Evolutionary conservation across 2,888 invertebrate genomes (phyloP).

Genomic region (Apotomis betuletana): DNA sequence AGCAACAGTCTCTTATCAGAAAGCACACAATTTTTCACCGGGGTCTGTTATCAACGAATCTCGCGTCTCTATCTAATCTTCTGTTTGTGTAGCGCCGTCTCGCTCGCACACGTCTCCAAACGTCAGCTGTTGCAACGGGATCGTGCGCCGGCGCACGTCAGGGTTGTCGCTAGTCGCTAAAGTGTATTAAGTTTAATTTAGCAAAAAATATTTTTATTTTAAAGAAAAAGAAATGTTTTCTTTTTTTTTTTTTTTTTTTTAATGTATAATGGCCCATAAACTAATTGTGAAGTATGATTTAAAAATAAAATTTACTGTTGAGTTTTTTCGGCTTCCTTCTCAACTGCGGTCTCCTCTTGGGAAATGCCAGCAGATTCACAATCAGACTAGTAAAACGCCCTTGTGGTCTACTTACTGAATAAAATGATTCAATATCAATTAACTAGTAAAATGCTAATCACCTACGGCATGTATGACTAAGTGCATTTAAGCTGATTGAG

Average conservation of each 20-base stretch:
- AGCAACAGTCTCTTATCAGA: slow-evolving; percentile 23
- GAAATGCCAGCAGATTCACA: too few species aligned
- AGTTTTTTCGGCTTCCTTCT: too few species aligned
- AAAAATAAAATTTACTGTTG: too few species aligned
- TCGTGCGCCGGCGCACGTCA: slow-evolving; percentile 59
- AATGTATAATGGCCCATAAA: too few species aligned
- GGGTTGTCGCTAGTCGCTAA: slow-evolving; percentile 52
- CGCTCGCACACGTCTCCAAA: slow-evolving; percentile 57
- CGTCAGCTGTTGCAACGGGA: slow-evolving; percentile 75
- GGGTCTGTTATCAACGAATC: slow-evolving; percentile 47
- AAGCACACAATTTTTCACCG: slow-evolving; percentile 26
- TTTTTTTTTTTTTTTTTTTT: too few species aligned
- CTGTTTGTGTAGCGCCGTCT: slow-evolving; percentile 43
- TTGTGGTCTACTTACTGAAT: not conserved
- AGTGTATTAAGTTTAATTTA: slow-evolving; percentile 4
- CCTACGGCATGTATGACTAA: slow-evolving; percentile 9
- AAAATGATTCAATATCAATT: too few species aligned
- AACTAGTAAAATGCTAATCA: not conserved
- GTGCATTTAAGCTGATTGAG: not conserved
- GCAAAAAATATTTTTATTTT: not conserved
- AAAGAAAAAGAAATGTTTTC: too few species aligned
- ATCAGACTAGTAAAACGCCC: too few species aligned
- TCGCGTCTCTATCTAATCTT: slow-evolving; percentile 49
- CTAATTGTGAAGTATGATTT: too few species aligned
- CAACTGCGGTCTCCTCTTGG: too few species aligned